These are phyloP conservation scores for Psittacula cyanocephala DNA, from an alignment of 2,113 vertebrate species.

Conservation along the genomic window DNA sequence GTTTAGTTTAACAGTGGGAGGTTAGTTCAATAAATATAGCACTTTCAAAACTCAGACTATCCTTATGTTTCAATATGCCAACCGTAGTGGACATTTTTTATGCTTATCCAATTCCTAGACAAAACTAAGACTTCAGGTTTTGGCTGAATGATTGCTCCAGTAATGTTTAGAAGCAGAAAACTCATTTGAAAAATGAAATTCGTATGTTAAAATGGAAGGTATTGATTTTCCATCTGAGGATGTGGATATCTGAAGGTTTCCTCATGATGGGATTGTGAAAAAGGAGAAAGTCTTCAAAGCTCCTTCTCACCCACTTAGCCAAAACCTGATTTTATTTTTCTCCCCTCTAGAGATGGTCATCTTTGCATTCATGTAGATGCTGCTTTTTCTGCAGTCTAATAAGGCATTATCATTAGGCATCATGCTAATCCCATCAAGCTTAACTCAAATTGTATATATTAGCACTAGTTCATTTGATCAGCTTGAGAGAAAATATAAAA, in stretches of 20 bases:
- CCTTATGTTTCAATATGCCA: neutral
- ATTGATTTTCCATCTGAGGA: neutral
- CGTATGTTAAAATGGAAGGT: neutral
- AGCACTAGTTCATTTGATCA: neutral
- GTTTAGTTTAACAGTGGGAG: neutral
- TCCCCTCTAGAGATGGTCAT: neutral
- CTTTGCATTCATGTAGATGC: neutral
- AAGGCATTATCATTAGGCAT: neutral
- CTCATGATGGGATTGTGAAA: neutral
- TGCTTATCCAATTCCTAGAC: neutral
- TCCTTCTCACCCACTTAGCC: neutral
- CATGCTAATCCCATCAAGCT: neutral
- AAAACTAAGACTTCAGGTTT: neutral
- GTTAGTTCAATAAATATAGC: neutral
- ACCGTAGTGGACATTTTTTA: neutral
- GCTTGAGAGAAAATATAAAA: neutral
- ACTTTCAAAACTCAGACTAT: neutral
- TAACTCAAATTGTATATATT: neutral
- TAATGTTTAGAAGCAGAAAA: neutral
- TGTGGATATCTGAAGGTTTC: neutral
- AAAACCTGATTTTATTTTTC: neutral
- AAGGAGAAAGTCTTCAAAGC: neutral
- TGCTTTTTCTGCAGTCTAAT: neutral
- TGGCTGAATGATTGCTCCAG: neutral
- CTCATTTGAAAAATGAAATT: neutral